A percentile compares a stretch with the other conserved stretches of the same genome.
phyloP scores from a whole-genome alignment of 2,888 invertebrate genomes.

The Standfussiana lucernea region DNA sequence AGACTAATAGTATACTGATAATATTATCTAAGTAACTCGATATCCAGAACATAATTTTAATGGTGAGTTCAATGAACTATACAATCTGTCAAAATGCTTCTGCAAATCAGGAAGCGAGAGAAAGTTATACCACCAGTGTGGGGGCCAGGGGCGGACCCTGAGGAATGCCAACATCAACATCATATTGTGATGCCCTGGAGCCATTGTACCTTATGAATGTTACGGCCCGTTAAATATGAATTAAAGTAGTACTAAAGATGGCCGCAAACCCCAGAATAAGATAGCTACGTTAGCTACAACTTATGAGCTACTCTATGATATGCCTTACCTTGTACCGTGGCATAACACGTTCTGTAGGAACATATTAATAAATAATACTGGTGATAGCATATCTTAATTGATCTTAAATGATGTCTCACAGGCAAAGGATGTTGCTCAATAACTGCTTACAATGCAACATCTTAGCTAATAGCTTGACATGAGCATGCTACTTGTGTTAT shows the following conservation, averaged over 20 bases:
- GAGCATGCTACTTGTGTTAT: slow-evolving; percentile 42
- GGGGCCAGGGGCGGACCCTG: not conserved
- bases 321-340: not conserved
- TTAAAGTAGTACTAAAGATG: not conserved
- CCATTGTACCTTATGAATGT: not conserved
- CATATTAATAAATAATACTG: not conserved
- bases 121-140: not conserved
- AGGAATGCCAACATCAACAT: not conserved
- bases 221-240: not conserved
- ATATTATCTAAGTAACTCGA: not conserved
- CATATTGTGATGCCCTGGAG: not conserved
- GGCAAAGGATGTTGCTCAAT: slow-evolving; percentile 4
- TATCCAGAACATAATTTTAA: not conserved
- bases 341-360: not conserved
- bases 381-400: not conserved
- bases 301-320: not conserved
- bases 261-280: not conserved
- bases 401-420: slow-evolving; percentile 9
- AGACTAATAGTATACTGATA: not conserved
- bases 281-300: not conserved
- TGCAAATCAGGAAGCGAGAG: not conserved
- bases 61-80: not conserved
- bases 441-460: slow-evolving; percentile 25
- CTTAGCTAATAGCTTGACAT: not conserved
- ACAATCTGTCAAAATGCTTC: not conserved